Conservation (phyloP, 37 sponge, comb jelly and placozoan genomes). For the Beroe ovata region DNA sequence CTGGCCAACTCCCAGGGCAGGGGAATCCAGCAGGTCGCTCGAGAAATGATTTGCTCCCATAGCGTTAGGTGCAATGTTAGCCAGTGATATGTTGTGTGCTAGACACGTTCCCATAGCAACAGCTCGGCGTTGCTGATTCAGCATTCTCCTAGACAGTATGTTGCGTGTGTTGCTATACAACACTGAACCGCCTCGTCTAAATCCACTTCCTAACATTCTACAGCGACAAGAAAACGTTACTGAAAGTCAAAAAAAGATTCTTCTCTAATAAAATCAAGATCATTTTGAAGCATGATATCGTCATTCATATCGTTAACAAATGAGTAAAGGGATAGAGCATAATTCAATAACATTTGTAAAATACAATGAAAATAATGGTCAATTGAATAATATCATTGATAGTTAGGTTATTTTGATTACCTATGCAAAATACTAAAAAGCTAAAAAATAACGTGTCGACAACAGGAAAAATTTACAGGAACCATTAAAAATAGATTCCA, state of each 20-base stretch:
- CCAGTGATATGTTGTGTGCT: constrained; percentile 26
- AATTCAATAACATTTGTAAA: not conserved
- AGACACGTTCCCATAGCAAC: constrained; percentile 35
- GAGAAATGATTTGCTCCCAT: not conserved
- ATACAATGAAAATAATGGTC: not conserved
- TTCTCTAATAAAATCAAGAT: too few relatives aligned
- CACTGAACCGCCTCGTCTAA: constrained; percentile 7
- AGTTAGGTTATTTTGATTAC: too few relatives aligned
- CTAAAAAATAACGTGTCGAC: too few relatives aligned
- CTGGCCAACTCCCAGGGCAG: not conserved
- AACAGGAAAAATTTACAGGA: too few relatives aligned
- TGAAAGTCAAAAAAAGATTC: too few relatives aligned
- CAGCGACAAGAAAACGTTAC: not conserved
- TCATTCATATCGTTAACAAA: too few relatives aligned
- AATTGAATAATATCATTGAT: not conserved
- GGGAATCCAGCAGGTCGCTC: not conserved
- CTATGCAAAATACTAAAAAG: too few relatives aligned
- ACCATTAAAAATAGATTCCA: too few relatives aligned
- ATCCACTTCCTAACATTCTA: constrained; percentile 9
- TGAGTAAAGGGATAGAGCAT: too few relatives aligned
- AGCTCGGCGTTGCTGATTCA: constrained; percentile 28
- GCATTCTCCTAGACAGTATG: not conserved
- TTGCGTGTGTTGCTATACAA: not conserved
- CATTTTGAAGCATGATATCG: too few relatives aligned
- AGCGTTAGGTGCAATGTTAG: constrained; percentile 33